A percentile compares a stretch with the other conserved stretches of the same genome.
These are phyloP conservation scores for Crematogaster levior DNA, from an alignment of 2,888 invertebrate species.

Conservation along the genomic window DNA sequence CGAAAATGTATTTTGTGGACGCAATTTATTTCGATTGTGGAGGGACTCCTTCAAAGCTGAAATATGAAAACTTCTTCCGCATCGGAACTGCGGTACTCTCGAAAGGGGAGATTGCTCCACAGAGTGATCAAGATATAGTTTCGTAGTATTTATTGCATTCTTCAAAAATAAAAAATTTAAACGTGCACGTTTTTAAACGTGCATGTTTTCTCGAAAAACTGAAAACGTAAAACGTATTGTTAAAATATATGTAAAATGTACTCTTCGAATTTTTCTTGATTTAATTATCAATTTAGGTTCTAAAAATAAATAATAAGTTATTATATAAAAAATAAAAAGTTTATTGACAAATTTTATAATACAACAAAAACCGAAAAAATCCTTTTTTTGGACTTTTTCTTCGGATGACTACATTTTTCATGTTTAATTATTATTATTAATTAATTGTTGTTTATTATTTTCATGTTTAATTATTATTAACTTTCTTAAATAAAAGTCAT, in stretches of 20 bases:
- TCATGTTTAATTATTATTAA: too few relatives aligned
- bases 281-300: not conserved
- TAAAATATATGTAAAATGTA: conserved; percentile 1
- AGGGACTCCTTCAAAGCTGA: conserved; percentile 42
- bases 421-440: not conserved
- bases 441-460: too few relatives aligned
- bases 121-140: conserved; percentile 30
- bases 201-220: too few relatives aligned
- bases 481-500: not conserved
- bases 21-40: conserved; percentile 55
- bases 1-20: conserved; percentile 49
- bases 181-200: not conserved
- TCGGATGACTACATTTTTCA: not conserved
- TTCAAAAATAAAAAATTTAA: conserved; percentile 12
- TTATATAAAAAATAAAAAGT: not conserved
- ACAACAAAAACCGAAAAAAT: not conserved
- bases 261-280: not conserved
- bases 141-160: conserved; percentile 33
- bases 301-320: too few relatives aligned
- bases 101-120: conserved; percentile 3
- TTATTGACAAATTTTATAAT: not conserved
- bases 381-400: too few relatives aligned
- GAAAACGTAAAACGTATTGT: too few relatives aligned
- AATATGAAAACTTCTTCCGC: conserved; percentile 48
- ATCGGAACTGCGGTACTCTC: not conserved